A percentile compares a stretch with the other conserved stretches of the same genome.
Conservation (phyloP, 2,888 invertebrate genomes). For the Fabriciana adippe region DNA sequence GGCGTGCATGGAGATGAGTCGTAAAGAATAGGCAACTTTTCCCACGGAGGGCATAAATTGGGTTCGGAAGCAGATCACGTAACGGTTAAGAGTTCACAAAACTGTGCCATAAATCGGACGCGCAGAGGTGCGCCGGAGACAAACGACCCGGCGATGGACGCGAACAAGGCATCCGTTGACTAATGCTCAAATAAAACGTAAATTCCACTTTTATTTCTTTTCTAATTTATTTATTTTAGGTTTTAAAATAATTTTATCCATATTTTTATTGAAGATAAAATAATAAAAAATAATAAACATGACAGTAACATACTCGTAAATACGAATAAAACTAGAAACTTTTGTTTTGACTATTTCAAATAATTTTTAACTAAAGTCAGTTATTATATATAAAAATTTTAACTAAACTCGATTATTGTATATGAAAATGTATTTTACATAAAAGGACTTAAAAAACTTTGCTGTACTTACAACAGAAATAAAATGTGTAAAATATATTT, state of each 20-base stretch:
- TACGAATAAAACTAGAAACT: too few relatives aligned
- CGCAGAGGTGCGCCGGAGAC: slow-evolving; percentile 80
- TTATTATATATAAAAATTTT: too few relatives aligned
- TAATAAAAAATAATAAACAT: too few relatives aligned
- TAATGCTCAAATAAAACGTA: slow-evolving; percentile 4
- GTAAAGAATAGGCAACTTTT: slow-evolving; percentile 80
- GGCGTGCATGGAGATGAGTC: slow-evolving; percentile 64
- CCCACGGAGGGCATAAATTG: slow-evolving; percentile 80
- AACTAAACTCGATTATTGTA: too few relatives aligned
- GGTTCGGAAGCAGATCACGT: slow-evolving; percentile 82
- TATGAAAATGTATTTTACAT: too few relatives aligned
- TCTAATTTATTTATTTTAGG: background rate
- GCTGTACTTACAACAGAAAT: too few relatives aligned
- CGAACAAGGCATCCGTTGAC: slow-evolving; percentile 47
- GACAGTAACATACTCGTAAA: too few relatives aligned
- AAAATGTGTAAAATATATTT: too few relatives aligned
- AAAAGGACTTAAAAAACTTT: too few relatives aligned
- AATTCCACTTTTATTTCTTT: background rate
- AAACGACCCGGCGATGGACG: slow-evolving; percentile 67
- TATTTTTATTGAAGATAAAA: too few relatives aligned
- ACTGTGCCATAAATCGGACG: slow-evolving; percentile 82
- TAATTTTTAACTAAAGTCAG: too few relatives aligned
- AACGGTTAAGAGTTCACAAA: slow-evolving; percentile 82
- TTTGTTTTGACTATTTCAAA: too few relatives aligned
- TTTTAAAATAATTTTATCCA: background rate